Conservation (phyloP, 23 tunicate species). For the Botrylloides violaceus region DNA sequence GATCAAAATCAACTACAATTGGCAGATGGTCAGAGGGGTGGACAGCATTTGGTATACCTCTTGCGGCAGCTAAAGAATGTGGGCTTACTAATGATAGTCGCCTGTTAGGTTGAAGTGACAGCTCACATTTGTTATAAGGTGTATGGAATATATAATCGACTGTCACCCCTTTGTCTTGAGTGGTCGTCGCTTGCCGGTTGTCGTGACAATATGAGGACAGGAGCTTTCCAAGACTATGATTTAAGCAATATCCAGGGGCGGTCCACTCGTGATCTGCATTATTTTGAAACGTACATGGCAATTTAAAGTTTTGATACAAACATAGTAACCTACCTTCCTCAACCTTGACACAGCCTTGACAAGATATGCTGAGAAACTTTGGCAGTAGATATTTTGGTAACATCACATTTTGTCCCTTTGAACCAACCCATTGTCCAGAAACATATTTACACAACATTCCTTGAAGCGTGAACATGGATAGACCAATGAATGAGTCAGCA, state of each 20-base stretch:
- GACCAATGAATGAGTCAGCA: too few species aligned
- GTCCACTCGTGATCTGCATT: neutral
- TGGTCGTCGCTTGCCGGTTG: constrained; percentile 40
- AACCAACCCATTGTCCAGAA: constrained; percentile 42
- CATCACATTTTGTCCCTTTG: constrained; percentile 3
- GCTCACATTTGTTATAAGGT: neutral
- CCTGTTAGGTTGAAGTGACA: constrained; percentile 12
- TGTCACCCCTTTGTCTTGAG: constrained; percentile 65
- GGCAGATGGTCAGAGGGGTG: constrained; percentile 90
- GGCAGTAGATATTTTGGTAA: constrained; percentile 46
- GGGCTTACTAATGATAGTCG: constrained; percentile 18
- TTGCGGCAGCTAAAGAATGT: constrained; percentile 14
- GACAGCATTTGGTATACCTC: constrained; percentile 41
- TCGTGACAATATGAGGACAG: constrained; percentile 31
- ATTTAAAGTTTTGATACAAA: too few species aligned
- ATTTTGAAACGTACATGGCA: neutral
- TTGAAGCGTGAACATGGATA: neutral
- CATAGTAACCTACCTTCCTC: neutral
- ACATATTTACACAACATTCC: constrained; percentile 38
- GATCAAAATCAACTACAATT: constrained; percentile 38
- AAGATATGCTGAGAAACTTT: constrained; percentile 31
- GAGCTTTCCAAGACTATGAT: constrained; percentile 46
- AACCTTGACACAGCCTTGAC: neutral
- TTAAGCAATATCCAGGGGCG: constrained; percentile 3
- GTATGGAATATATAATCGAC: constrained; percentile 83